phyloP scores from a whole-genome alignment of 2,113 vertebrate species.

The Rafetus swinhoei region DNA sequence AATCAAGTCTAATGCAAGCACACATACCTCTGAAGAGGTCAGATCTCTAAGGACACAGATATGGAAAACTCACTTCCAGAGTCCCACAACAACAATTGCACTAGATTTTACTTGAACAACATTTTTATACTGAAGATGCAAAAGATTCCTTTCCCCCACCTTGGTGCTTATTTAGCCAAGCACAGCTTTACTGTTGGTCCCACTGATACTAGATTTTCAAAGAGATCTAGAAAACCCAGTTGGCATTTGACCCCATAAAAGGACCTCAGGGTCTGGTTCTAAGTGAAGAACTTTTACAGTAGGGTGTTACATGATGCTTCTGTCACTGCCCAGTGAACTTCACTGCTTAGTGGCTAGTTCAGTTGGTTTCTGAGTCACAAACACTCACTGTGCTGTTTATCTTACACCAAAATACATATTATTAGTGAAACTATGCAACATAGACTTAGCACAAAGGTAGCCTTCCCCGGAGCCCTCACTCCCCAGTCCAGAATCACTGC shows the following conservation, averaged over 20 bases:
- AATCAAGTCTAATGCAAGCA: slow-evolving; percentile 32
- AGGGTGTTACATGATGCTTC: too few species aligned
- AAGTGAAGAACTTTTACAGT: too few species aligned
- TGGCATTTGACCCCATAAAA: too few species aligned
- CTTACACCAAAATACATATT: background rate
- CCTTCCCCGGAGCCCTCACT: background rate
- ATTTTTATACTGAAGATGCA: background rate
- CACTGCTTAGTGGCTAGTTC: background rate
- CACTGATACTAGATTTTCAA: slow-evolving; percentile 33
- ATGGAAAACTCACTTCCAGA: slow-evolving; percentile 69
- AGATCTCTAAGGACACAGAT: slow-evolving; percentile 31
- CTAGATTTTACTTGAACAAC: slow-evolving; percentile 29
- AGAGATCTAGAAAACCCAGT: slow-evolving; percentile 28
- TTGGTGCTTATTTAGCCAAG: slow-evolving; percentile 16
- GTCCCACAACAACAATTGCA: slow-evolving; percentile 26
- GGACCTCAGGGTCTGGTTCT: too few species aligned
- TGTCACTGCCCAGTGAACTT: background rate
- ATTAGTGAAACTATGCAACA: background rate
- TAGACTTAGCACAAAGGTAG: background rate
- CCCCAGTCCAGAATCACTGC: background rate
- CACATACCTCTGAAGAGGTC: slow-evolving; percentile 21
- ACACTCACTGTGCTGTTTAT: background rate
- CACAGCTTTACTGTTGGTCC: slow-evolving; percentile 19
- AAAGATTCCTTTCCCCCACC: slow-evolving; percentile 22
- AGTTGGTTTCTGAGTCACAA: background rate